Base-by-base conservation (phyloP, 2,888 invertebrate genomes). In the Pomacea canaliculata region DNA sequence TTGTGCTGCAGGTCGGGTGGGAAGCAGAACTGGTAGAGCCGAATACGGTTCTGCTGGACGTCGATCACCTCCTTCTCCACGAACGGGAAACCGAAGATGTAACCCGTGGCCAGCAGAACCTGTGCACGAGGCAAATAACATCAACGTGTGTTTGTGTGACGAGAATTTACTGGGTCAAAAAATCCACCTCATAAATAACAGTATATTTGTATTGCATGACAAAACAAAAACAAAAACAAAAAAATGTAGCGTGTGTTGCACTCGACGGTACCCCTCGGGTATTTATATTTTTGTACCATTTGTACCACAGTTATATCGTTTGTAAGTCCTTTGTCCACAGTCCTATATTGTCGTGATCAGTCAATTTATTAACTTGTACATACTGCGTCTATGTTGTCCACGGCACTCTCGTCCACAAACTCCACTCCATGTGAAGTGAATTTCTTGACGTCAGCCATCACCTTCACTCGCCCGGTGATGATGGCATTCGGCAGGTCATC, bases 1-100 rank as follows among this genome's bases (percentile, higher is more conserved):
- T 79, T 80, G 9, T 85, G 85, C 46, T 82, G 77, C 18, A 90
- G 81, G 49, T 89, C 83, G 0, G 91, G 90, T 13, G 91, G 90
- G 76, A 90, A 92, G 81, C 90, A 88, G 81, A 89, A 90, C 81
- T 91, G 89, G 83, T 87, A 92, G 66, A 92, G 82, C 13, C 87
- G 83, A 16, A 91, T 88, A 18, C 84, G 79, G 76, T 87, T 89
- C 23, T 87, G 79, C 70, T 85, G 74, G 9, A 88, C 86, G 1
- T 83, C 81, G 63, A 88, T 75, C 27, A 88, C 83, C 62, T 83
- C 80, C 69, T 85, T 81, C 49, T 89, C 87, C 59, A 92, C 80
- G 79, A 89, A 92, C 10, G 91, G 91, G 80, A 91, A 91, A 10
- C 86, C 88, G 80, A 92, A 91, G 7, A 83, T 83, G 83, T 91